These are phyloP conservation scores for Nymphalis c-album DNA, from an alignment of 2,888 invertebrate genomes.

Conservation along the genomic window DNA sequence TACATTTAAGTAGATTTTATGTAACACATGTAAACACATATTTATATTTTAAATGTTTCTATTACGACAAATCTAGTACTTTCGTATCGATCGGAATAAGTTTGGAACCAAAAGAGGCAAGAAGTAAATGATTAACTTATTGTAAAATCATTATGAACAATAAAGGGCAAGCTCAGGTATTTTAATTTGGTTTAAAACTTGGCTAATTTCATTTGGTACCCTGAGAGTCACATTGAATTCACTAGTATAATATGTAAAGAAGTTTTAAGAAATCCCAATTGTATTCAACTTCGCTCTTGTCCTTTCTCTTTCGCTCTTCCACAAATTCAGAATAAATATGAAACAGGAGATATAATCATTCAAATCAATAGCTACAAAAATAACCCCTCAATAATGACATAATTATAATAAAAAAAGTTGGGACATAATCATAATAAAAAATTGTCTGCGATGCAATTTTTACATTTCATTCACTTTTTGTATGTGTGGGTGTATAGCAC, in stretches of 20 bases:
- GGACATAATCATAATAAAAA: too few species aligned
- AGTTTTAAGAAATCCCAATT: too few species aligned
- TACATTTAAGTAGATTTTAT: background rate
- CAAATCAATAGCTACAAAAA: too few species aligned
- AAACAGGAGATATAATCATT: too few species aligned
- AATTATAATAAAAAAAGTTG: too few species aligned
- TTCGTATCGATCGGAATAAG: background rate
- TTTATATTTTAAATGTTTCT: conserved; percentile 4
- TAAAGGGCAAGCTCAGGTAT: conserved; percentile 43
- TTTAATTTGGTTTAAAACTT: conserved; percentile 20
- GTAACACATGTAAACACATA: conserved; percentile 17
- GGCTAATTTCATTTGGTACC: conserved; percentile 22
- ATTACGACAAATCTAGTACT: background rate
- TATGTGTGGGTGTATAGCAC: too few species aligned
- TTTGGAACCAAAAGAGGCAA: conserved; percentile 18
- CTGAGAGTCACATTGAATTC: background rate
- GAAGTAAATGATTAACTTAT: conserved; percentile 12
- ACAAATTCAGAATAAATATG: too few species aligned
- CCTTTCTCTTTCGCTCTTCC: too few species aligned
- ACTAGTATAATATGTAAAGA: background rate
- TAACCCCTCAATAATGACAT: too few species aligned
- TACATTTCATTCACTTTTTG: too few species aligned
- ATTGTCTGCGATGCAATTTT: too few species aligned
- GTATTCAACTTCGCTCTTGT: too few species aligned
- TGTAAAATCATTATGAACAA: conserved; percentile 25